Evolutionary conservation across 2,888 invertebrate genomes (phyloP).

Genomic region (Scaptomyza reducta): DNA sequence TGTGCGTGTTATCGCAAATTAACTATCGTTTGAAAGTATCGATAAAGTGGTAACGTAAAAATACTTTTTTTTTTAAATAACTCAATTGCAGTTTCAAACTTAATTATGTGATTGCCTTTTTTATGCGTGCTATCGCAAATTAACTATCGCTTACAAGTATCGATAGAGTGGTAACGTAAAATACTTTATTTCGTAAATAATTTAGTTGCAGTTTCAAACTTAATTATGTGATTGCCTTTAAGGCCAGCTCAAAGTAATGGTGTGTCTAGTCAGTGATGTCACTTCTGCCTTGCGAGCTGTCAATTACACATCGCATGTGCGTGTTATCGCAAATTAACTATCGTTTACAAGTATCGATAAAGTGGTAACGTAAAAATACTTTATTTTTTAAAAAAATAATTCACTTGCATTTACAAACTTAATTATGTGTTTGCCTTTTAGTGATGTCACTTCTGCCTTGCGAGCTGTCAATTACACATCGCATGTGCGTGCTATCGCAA

Average conservation of each 20-base stretch:
- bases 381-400: constrained; percentile 23
- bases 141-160: too few species aligned
- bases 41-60: too few species aligned
- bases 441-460: constrained; percentile 29
- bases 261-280: constrained; percentile 58
- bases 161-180: too few species aligned
- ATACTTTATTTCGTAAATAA: constrained; percentile 28
- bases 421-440: constrained; percentile 54
- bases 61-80: constrained; percentile 27
- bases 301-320: neutral
- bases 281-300: constrained; percentile 10
- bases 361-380: too few species aligned
- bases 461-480: constrained; percentile 3
- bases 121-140: too few species aligned
- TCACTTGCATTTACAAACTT: neutral
- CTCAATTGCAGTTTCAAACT: neutral
- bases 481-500: neutral
- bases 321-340: neutral
- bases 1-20: neutral
- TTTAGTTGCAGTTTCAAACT: neutral
- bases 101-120: constrained; percentile 52
- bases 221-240: constrained; percentile 56
- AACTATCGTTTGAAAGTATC: too few species aligned
- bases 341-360: too few species aligned
- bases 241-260: constrained; percentile 87